Conservation (phyloP, 2,888 invertebrate species). For the Eupithecia centaureata region DNA sequence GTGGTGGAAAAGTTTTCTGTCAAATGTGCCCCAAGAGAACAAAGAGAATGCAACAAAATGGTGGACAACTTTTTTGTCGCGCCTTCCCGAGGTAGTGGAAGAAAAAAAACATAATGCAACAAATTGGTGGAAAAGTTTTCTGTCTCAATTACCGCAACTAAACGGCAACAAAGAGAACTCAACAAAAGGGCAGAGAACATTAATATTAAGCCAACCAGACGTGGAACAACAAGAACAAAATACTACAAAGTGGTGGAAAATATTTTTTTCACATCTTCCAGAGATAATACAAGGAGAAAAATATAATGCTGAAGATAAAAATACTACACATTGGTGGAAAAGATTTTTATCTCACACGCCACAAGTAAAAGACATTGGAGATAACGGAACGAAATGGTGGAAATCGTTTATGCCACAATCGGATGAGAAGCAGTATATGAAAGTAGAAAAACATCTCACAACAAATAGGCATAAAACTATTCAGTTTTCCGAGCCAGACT, state of each 20-base stretch:
- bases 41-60: background rate
- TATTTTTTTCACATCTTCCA: background rate
- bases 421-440: background rate
- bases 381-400: conserved; percentile 6
- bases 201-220: background rate
- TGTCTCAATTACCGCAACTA: background rate
- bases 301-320: too few relatives aligned
- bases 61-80: background rate
- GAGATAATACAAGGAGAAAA: background rate
- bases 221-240: background rate
- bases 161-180: background rate
- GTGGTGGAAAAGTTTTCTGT: conserved; percentile 1
- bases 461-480: background rate
- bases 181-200: background rate
- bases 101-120: background rate
- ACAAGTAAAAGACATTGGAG: background rate
- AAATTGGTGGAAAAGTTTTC: background rate
- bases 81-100: background rate
- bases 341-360: background rate
- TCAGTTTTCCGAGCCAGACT: background rate
- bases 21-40: background rate
- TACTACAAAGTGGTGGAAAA: background rate
- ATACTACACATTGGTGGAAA: conserved; percentile 1
- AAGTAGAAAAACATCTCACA: background rate
- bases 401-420: background rate